Base-by-base conservation (phyloP, 1,140 invertebrate species). In the Pogonognathellus flavescens region DNA sequence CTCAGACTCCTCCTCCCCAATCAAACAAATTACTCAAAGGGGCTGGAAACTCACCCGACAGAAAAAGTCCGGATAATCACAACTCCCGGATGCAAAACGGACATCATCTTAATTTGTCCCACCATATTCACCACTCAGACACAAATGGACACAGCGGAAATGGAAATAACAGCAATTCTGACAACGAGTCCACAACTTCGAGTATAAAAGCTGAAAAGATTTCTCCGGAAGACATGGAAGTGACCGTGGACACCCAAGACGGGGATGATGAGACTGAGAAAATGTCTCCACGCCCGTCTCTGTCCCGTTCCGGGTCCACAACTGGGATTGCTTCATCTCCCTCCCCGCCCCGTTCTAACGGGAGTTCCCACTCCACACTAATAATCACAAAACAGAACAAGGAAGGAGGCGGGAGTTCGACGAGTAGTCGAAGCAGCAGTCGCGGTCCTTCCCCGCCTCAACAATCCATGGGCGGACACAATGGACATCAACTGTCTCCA, bases 341-440 rank as follows among this genome's bases (percentile, higher is more conserved):
- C 3, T 80, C 83, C 14, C 62, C 87, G 18, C 80, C 49, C 41
- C 22, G 76, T 3, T 25, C 66, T 8, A 80, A 57, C 20, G 80
- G 22, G 18, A 57, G 50, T 66, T 84, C 16, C 53, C 84, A 83
- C 84, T 18, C 59, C 52, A 84, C 86, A 4, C 70, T 87, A 57
- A 88, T 86, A 55, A 86, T 87, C 55, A 86, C 87, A 41, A 88
- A 87, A 76, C 83, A 82, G 16, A 80, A 84, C 49, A 76, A 86
- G 59, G 85, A 83, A 18, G 59, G 60, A 0, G 31, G 70, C 41
- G 62, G 62, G 20, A 76, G 70, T 11, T 25, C 14, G 5, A 18
- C 14, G 70, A 76, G 70, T 7, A 76, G 70, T 49, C 25, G 70
- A 0, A 76, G 70, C 16, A 76, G 70, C 41, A 83, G 84, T 83